Evolutionary conservation across 1,140 invertebrate genomes (phyloP).

Genomic region (Halyomorpha halys): DNA sequence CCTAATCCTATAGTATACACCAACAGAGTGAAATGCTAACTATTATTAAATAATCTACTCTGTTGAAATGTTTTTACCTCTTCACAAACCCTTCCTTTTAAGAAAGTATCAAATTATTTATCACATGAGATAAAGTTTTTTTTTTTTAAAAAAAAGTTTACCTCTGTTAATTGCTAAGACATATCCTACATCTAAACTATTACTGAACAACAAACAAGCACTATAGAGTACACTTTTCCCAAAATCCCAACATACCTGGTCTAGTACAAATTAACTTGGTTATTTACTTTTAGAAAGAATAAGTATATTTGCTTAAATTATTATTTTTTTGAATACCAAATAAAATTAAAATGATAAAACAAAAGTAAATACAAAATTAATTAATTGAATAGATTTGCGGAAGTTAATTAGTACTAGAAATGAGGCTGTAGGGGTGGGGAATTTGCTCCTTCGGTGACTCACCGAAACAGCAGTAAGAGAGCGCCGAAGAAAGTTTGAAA

Average conservation of each 20-base stretch:
- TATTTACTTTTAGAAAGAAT: neutral
- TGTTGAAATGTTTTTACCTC: neutral
- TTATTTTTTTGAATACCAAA: too few relatives aligned
- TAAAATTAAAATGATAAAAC: neutral
- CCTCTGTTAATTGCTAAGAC: slow-evolving; percentile 17
- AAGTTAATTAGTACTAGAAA: slow-evolving; percentile 5
- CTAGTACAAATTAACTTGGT: slow-evolving; percentile 13
- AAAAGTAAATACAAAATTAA: neutral
- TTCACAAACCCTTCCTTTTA: slow-evolving; percentile 6
- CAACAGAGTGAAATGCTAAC: slow-evolving; percentile 4
- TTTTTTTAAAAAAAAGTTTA: slow-evolving; percentile 1
- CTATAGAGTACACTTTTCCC: slow-evolving; percentile 12
- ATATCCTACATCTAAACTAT: slow-evolving; percentile 24
- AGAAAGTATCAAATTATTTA: neutral
- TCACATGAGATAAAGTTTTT: neutral
- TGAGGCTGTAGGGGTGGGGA: neutral
- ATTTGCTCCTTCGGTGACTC: slow-evolving; percentile 41
- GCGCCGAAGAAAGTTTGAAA: slow-evolving; percentile 90
- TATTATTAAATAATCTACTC: neutral
- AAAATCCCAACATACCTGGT: slow-evolving; percentile 8
- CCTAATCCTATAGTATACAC: slow-evolving; percentile 10
- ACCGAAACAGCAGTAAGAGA: slow-evolving; percentile 90
- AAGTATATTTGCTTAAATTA: too few relatives aligned
- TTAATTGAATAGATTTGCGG: neutral
- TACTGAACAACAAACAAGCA: slow-evolving; percentile 24